Percentiles rank a stretch among this genome's conserved stretches.
Evolutionary conservation across 2,797 vertebrate genomes (phyloP).

Genomic region (Argya squamiceps): DNA sequence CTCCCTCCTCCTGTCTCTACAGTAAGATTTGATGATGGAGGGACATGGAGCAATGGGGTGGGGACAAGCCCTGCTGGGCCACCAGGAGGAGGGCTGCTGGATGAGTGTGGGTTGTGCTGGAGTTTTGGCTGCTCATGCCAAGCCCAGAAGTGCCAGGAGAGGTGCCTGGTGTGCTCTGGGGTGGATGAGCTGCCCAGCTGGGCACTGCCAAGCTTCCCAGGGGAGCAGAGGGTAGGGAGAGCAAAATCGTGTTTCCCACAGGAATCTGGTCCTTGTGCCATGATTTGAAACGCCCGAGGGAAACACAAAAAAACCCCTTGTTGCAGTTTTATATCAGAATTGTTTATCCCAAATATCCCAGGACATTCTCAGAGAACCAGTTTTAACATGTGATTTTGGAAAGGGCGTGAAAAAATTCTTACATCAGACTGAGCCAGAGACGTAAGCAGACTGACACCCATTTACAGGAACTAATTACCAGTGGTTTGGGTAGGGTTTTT

Average conservation of each 20-base stretch:
- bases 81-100: not conserved
- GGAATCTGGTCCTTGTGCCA: not conserved
- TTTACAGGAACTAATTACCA: not conserved
- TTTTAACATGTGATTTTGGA: not conserved
- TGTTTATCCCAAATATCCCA: not conserved
- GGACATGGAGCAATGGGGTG: accelerated
- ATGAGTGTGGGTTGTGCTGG: accelerated
- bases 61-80: accelerated
- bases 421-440: not conserved
- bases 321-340: not conserved
- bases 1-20: not conserved
- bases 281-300: not conserved
- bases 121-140: not conserved
- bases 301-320: not conserved
- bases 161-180: not conserved
- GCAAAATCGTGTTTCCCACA: accelerated
- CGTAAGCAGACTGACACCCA: not conserved
- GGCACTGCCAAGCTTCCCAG: not conserved
- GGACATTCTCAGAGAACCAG: not conserved
- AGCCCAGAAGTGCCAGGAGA: not conserved
- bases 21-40: not conserved
- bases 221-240: not conserved
- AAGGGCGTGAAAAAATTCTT: not conserved
- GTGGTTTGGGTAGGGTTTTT: too few relatives aligned
- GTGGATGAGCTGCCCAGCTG: accelerated